These are phyloP conservation scores for Platorchestia sp. DNA, from an alignment of 1,140 invertebrate species.

Conservation along the genomic window DNA sequence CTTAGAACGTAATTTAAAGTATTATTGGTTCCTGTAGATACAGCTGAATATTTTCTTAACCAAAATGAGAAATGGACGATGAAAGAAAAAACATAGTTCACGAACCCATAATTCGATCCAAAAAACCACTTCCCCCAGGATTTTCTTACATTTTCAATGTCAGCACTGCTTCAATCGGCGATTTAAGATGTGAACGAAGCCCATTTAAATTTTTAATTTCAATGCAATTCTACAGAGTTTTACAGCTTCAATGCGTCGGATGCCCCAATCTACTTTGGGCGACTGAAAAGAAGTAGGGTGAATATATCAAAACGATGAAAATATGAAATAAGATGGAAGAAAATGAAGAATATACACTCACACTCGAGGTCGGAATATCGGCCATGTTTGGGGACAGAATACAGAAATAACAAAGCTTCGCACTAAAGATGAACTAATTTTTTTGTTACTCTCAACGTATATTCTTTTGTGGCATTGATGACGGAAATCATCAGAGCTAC, in stretches of 20 bases:
- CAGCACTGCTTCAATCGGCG: too few species aligned
- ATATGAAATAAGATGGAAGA: neutral
- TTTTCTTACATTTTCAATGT: too few species aligned
- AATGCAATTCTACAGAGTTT: neutral
- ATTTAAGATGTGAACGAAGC: too few species aligned
- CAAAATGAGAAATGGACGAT: neutral
- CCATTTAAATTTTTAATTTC: too few species aligned
- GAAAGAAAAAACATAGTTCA: neutral
- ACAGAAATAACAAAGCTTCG: neutral
- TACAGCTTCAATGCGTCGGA: neutral
- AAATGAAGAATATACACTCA: neutral
- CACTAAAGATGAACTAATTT: neutral
- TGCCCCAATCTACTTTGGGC: neutral
- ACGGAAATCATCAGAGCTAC: neutral
- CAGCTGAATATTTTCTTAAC: neutral
- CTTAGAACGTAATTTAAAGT: neutral
- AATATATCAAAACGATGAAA: neutral
- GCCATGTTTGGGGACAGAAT: neutral
- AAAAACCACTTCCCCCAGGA: neutral
- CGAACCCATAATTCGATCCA: neutral
- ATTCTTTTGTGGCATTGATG: neutral
- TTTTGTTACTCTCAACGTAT: neutral
- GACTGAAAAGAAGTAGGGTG: neutral
- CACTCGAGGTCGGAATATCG: too few species aligned
- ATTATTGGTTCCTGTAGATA: neutral